Evolutionary conservation across 2,888 invertebrate species (phyloP).

Genomic region (Pogonocherus hispidulus): DNA sequence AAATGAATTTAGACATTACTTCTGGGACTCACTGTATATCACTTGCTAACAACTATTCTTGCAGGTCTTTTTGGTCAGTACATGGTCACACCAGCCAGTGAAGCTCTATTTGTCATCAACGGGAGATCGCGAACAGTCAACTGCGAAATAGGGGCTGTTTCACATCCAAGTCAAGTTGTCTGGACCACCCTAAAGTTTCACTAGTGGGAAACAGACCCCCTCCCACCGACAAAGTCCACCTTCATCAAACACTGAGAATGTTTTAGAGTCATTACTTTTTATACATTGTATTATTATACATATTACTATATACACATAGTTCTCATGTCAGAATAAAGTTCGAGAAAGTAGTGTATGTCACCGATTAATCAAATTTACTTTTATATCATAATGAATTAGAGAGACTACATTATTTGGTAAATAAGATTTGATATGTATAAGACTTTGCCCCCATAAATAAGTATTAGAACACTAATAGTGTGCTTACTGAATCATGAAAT

Average conservation of each 20-base stretch:
- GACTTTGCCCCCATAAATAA: too few relatives aligned
- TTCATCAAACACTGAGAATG: conserved; percentile 20
- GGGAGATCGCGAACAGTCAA: conserved; percentile 80
- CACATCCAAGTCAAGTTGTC: conserved; percentile 76
- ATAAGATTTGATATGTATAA: too few relatives aligned
- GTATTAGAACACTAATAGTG: too few relatives aligned
- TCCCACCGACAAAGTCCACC: conserved; percentile 16
- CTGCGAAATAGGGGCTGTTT: conserved; percentile 80
- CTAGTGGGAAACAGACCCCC: conserved; percentile 61
- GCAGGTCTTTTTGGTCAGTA: conserved; percentile 79
- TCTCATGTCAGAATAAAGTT: conserved; percentile 24
- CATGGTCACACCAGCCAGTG: conserved; percentile 80
- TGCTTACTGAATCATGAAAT: too few relatives aligned
- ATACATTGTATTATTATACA: conserved; percentile 27
- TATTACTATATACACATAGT: conserved; percentile 22
- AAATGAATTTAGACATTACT: too few relatives aligned
- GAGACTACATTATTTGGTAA: too few relatives aligned
- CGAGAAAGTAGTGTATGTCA: too few relatives aligned
- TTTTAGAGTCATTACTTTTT: conserved; percentile 32
- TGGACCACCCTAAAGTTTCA: conserved; percentile 77
- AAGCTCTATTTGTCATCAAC: conserved; percentile 80
- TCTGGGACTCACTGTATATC: too few relatives aligned
- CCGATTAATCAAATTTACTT: too few relatives aligned
- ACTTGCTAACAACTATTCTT: too few relatives aligned
- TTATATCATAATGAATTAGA: too few relatives aligned